phyloP scores from a whole-genome alignment of 2,113 vertebrate species.

The Peromyscus leucopus region DNA sequence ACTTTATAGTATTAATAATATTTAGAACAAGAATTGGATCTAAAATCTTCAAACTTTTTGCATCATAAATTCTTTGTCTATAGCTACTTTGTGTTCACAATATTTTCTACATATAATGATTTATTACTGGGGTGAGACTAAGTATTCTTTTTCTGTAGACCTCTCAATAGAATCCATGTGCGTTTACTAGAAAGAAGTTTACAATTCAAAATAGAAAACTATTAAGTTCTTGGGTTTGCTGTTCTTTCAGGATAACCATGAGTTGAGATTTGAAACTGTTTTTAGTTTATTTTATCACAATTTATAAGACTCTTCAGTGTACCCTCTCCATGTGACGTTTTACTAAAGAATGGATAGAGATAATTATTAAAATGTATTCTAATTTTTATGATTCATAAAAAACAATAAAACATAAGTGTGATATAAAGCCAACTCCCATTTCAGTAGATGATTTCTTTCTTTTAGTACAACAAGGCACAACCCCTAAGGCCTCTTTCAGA shows the following conservation, averaged over 20 bases:
- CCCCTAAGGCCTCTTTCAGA: background rate
- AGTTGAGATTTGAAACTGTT: background rate
- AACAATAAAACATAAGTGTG: background rate
- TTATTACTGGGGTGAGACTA: background rate
- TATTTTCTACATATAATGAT: background rate
- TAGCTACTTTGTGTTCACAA: background rate
- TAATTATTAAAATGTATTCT: background rate
- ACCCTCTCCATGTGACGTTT: background rate
- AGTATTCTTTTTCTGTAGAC: background rate
- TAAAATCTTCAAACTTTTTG: slow-evolving; percentile 22
- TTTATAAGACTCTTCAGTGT: background rate
- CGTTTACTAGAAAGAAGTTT: background rate
- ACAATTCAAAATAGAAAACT: background rate
- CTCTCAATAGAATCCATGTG: background rate
- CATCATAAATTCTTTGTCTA: background rate
- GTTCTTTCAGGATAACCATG: background rate
- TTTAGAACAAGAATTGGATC: background rate
- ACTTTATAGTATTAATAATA: background rate
- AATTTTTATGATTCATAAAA: slow-evolving; percentile 4
- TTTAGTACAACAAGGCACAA: background rate
- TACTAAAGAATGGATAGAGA: background rate
- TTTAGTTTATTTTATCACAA: background rate
- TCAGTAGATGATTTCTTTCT: background rate
- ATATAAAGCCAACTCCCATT: background rate
- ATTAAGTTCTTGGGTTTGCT: background rate